Base-by-base conservation (phyloP, 2,888 invertebrate genomes). In the Tenthredo distinguenda region DNA sequence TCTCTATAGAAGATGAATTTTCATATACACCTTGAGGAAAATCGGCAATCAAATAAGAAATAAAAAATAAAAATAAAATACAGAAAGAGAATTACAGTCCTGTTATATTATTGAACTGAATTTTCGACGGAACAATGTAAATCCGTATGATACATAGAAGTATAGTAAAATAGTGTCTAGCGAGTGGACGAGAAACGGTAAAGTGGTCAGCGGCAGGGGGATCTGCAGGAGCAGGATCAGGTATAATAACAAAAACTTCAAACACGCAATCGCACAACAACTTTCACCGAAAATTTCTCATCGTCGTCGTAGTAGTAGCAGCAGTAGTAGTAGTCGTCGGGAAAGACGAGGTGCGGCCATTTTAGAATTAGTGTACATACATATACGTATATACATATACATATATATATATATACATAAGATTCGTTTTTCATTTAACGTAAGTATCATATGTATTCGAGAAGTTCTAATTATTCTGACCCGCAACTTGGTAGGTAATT, bases 241-340 rank as follows among this genome's bases (percentile, higher is more conserved):
- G 26, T 68, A 68, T 43, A 43, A 74, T 31, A 71, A 83, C 83
- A 83, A 83, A 83, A 83, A 83, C 47, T 47, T 83, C 9, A 47
- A 68, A 40, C 83, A 47, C 50, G 68, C 83, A 58, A 83, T 83
- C 68, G 62, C 55, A 31, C 47, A 83, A 83, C 83, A 65, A 83
- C 83, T 83, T 83, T 83, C 83, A 83, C 83, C 83, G 68, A 83
- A 83, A 74, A 83, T 83, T 83, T 83, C 83, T 83, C 83, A n/a
- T 47, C 65, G 62, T 68, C 31, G 10, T 31, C 9, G n/a, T 47
- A 43, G 40, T 58, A 58, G n/a, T 10, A 9, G 62, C n/a, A n/a
- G n/a, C n/a, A n/a, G n/a, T 62, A 21, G 62, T 58, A n/a, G 2
- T 62, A 26, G 10, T 62, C 26, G 10, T 62, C 26, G 62, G 26